These are phyloP conservation scores for Damaliscus lunatus DNA, from an alignment of 2,113 vertebrate genomes.

Conservation along the genomic window DNA sequence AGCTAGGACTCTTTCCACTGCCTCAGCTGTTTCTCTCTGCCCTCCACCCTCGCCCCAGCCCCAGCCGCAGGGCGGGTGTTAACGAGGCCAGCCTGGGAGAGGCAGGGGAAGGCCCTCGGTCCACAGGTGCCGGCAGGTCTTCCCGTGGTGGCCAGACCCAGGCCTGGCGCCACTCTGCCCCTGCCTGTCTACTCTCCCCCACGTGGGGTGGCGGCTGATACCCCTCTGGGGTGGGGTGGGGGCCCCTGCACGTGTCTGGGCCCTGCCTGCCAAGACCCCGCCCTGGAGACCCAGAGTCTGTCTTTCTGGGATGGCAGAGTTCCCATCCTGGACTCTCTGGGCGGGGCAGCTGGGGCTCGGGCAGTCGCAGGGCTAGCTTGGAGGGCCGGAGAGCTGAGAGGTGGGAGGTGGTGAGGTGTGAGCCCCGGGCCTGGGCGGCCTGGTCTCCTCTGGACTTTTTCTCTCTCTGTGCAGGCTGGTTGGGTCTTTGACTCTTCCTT, in stretches of 20 bases:
- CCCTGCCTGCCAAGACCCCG: constrained; percentile 22
- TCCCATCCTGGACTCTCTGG: not conserved
- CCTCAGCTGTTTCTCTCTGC: constrained; percentile 23
- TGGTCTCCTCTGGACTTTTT: not conserved
- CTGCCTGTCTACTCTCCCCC: not conserved
- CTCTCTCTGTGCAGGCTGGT: not conserved
- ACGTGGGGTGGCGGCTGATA: constrained; percentile 1
- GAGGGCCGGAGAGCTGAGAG: not conserved
- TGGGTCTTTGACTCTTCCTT: not conserved
- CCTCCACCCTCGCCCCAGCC: not conserved
- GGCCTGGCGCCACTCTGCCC: constrained; percentile 57
- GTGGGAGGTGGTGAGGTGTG: fast-evolving
- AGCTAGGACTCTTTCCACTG: constrained; percentile 24
- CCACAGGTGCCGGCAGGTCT: constrained; percentile 61
- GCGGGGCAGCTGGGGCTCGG: not conserved
- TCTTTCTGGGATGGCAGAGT: not conserved
- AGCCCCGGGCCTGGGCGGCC: not conserved
- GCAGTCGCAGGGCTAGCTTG: not conserved
- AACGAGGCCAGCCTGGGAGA: constrained; percentile 33
- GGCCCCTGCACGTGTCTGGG: not conserved
- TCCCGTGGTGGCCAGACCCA: not conserved
- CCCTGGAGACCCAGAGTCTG: constrained; percentile 72
- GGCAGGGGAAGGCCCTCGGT: not conserved
- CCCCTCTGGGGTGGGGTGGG: constrained; percentile 39
- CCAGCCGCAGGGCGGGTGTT: constrained; percentile 54